Percentiles rank a stretch among this genome's conserved stretches.
Conservation (phyloP, 2,113 vertebrate species). For the Serinus canaria region DNA sequence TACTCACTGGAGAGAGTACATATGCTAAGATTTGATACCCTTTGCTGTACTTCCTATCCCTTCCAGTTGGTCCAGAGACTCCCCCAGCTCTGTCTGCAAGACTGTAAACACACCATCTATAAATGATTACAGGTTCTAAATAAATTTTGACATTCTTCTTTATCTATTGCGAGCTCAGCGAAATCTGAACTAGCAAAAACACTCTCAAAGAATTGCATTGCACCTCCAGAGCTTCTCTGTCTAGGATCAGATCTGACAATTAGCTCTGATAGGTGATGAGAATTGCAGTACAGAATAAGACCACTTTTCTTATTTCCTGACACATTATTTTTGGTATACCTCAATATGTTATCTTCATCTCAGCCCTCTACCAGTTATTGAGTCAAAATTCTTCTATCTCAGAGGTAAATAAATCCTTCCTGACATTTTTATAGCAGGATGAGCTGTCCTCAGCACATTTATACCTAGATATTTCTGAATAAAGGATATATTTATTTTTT, state of each 20-base stretch:
- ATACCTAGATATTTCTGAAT: background rate
- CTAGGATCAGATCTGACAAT: background rate
- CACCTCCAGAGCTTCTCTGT: background rate
- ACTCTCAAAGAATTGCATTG: background rate
- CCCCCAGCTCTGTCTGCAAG: background rate
- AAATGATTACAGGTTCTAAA: background rate
- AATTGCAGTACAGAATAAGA: background rate
- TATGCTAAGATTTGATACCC: background rate
- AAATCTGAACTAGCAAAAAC: background rate
- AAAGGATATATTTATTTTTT: background rate
- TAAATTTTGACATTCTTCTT: background rate
- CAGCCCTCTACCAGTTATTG: background rate
- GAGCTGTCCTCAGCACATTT: background rate
- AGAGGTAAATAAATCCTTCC: background rate
- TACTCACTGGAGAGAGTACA: background rate
- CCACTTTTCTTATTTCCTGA: background rate
- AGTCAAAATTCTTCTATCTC: background rate
- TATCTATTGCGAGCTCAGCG: background rate
- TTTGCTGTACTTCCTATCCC: background rate
- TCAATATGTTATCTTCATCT: background rate
- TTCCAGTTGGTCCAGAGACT: background rate
- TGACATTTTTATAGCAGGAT: background rate
- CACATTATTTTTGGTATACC: background rate
- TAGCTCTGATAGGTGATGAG: background rate
- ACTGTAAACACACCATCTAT: background rate